Conservation (phyloP, 2,888 invertebrate genomes). For the Metalampra italica region DNA sequence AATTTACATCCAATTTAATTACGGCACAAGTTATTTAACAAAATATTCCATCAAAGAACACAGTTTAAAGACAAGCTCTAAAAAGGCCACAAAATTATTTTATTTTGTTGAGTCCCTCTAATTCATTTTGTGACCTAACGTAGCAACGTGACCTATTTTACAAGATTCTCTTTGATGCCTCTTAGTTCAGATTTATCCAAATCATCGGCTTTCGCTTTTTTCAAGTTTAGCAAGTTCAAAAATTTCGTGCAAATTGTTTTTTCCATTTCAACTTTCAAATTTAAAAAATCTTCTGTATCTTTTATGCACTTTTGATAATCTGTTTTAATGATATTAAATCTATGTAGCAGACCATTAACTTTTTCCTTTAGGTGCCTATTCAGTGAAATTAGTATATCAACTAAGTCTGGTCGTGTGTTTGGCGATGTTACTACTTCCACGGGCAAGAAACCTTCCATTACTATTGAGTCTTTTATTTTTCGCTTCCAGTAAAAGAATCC, state of each 20-base stretch:
- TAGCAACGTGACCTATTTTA: too few species aligned
- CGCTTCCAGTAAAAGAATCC: conserved; percentile 64
- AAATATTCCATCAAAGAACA: too few species aligned
- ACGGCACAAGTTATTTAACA: too few species aligned
- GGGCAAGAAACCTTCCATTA: conserved; percentile 58
- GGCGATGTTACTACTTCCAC: conserved; percentile 38
- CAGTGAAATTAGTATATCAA: conserved; percentile 44
- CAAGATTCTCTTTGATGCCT: neutral
- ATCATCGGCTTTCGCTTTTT: conserved; percentile 17
- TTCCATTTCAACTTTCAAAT: conserved; percentile 59
- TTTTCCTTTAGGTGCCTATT: conserved; percentile 44
- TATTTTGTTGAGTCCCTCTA: neutral
- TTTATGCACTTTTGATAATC: conserved; percentile 50
- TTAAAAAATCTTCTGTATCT: conserved; percentile 58
- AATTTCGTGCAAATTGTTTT: conserved; percentile 51
- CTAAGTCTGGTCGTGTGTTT: conserved; percentile 36
- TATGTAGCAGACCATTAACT: conserved; percentile 26
- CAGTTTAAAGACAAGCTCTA: neutral
- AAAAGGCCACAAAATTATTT: neutral
- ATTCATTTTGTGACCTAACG: neutral
- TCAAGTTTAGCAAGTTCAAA: conserved; percentile 36
- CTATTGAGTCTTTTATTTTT: conserved; percentile 28
- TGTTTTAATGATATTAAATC: conserved; percentile 32
- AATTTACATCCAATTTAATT: too few species aligned
- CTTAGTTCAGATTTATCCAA: neutral